Evolutionary conservation across 2,113 vertebrate species (phyloP), one percentile per base, ranked within the genome.

Genomic region (Rhagologus leucostigma): DNA sequence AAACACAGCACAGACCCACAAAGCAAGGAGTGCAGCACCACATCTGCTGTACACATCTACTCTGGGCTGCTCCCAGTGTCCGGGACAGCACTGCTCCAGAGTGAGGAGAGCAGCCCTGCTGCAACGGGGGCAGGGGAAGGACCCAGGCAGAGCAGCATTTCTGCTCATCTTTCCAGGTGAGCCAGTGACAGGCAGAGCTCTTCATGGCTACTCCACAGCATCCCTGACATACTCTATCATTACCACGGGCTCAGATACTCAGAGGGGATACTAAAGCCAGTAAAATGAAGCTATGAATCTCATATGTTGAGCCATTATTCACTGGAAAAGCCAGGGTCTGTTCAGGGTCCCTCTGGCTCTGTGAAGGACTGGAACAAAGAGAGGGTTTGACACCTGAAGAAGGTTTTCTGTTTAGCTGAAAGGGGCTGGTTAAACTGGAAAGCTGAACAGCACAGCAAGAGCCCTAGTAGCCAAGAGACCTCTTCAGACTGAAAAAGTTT

Each of bases 21-120:
- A 37, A 69, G 41, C 37, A 44, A 56, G 53, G 73, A 6, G 0
- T 13, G 50, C 32, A 24, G 91, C 50, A 76, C 23, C 8, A 3
- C 23, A 56, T 26, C 26, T 65, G 65, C 62, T 27, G 27, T n/a
- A 63, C 26, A 8, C 7, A 71, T 26, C 81, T 41, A 8, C 32
- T 26, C 46, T 13, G 47, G 23, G 47, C 80, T 70, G 20, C 7
- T 37, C 23, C 5, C 3, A 50, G 69, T 0, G 42, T 19, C 47
- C 16, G 22, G 50, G 56, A 42, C 0, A 0, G 65, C n/a, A 6
- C 2, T 23, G 56, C 56, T 74, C 27, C 15, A 1, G 42, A 44
- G 32, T 0, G 0, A 44, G 26, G 10, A 70, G 50, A 83, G 79
- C 70, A 26, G n/a, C 2, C 26, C 46, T 20, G 41, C 50, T 62